A percentile compares a stretch with the other conserved stretches of the same genome.
phyloP scores from a whole-genome alignment of 2,888 invertebrate genomes.

The Chalcis sispes region DNA sequence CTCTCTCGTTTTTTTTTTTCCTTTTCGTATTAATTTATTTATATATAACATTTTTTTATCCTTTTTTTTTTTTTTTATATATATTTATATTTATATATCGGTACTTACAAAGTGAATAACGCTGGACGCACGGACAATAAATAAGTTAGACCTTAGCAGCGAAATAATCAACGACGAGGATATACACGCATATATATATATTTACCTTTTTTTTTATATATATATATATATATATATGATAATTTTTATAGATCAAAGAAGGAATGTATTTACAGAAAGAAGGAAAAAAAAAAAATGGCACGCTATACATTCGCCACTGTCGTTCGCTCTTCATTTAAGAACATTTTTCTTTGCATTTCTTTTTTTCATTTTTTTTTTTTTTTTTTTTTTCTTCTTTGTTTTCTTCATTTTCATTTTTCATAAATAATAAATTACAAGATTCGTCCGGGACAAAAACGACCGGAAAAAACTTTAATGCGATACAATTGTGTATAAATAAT shows the following conservation, averaged over 20 bases:
- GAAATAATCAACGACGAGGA: conserved; percentile 52
- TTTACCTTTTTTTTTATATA: no score
- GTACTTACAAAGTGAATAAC: conserved; percentile 46
- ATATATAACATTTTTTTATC: conserved; percentile 19
- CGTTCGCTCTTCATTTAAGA: conserved; percentile 1
- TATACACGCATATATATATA: conserved; percentile 39
- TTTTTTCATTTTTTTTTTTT: no score
- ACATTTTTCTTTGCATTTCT: no score
- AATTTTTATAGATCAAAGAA: conserved; percentile 50
- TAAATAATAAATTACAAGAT: conserved; percentile 54
- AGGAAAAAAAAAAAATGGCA: conserved; percentile 40
- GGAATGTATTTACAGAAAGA: conserved; percentile 55
- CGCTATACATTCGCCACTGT: conserved; percentile 47
- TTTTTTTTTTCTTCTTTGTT: conserved; percentile 19
- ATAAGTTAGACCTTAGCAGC: conserved; percentile 46
- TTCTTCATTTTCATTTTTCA: conserved; percentile 36
- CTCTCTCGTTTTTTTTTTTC: neutral
- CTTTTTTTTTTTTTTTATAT: conserved; percentile 1
- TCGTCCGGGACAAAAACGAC: conserved; percentile 1
- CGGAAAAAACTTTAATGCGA: conserved; percentile 9
- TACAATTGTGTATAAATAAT: conserved; percentile 50
- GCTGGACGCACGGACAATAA: conserved; percentile 50
- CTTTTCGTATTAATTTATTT: conserved; percentile 18
- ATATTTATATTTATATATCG: conserved; percentile 10
- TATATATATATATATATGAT: no score